Conservation (phyloP, 2,113 vertebrate species). For the Stegastes partitus region DNA sequence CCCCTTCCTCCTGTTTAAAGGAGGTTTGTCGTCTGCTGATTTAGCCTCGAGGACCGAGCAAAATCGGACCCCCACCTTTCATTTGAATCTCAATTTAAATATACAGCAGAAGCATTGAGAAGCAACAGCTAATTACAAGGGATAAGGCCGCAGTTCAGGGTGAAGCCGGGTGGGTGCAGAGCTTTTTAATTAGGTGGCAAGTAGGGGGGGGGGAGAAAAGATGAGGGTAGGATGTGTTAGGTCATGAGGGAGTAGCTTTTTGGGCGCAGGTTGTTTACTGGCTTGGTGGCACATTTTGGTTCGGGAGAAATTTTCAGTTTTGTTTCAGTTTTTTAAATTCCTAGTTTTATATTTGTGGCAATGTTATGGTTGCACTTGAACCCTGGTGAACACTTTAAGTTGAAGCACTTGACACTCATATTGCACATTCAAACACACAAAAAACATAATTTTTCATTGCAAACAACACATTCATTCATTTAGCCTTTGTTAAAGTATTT, state of each 20-base stretch:
- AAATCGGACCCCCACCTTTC: conserved; percentile 50
- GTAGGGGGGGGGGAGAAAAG: neutral
- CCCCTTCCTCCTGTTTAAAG: conserved; percentile 30
- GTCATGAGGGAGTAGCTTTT: conserved; percentile 33
- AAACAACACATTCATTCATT: too few species aligned
- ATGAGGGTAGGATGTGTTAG: conserved; percentile 7
- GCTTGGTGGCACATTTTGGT: conserved; percentile 12
- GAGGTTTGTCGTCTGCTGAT: conserved; percentile 65
- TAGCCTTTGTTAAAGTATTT: too few species aligned
- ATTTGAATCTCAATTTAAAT: conserved; percentile 38
- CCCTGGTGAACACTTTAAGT: too few species aligned
- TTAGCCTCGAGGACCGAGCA: conserved; percentile 60
- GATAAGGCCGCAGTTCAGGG: conserved; percentile 46
- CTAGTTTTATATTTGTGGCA: too few species aligned
- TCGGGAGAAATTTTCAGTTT: too few species aligned
- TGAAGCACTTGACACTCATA: too few species aligned
- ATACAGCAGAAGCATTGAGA: conserved; percentile 46
- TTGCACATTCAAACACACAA: too few species aligned
- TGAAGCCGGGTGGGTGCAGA: conserved; percentile 50
- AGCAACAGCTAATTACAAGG: conserved; percentile 70
- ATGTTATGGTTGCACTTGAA: too few species aligned
- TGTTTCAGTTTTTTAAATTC: too few species aligned
- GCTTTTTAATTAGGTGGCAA: conserved; percentile 69
- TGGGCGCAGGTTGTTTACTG: conserved; percentile 17
- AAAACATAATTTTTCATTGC: too few species aligned